phyloP scores from a whole-genome alignment of 2,797 vertebrate genomes.

The Sebastes matsubarae region DNA sequence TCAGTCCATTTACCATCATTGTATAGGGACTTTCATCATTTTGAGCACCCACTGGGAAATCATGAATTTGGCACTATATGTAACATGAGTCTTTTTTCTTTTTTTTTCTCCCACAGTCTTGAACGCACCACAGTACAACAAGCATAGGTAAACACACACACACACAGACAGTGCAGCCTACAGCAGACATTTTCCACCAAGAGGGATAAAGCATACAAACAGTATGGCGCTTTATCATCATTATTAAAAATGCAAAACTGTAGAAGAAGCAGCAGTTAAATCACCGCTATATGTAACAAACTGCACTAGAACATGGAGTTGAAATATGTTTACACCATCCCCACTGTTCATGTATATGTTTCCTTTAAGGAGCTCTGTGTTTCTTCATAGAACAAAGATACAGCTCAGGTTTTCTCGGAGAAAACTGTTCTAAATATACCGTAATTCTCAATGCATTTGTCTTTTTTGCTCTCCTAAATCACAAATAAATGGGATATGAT shows the following conservation, averaged over 20 bases:
- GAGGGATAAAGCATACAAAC: conserved; percentile 33
- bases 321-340: neutral
- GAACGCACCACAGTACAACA: neutral
- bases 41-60: neutral
- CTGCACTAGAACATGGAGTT: neutral
- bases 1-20: too few relatives aligned
- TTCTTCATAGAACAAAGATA: neutral
- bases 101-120: neutral
- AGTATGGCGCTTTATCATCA: conserved; percentile 47
- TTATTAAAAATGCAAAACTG: conserved; percentile 54
- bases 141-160: neutral
- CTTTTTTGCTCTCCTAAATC: neutral
- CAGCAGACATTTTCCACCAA: conserved; percentile 23
- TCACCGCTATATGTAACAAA: neutral
- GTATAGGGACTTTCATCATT: too few relatives aligned
- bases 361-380: neutral
- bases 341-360: neutral
- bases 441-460: neutral
- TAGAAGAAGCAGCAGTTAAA: conserved; percentile 32
- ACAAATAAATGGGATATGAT: neutral
- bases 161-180: neutral
- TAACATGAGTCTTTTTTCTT: neutral
- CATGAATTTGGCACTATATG: neutral
- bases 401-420: too few relatives aligned
- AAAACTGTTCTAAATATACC: neutral